A percentile compares a stretch with the other conserved stretches of the same genome.
These are phyloP conservation scores for Jaculus jaculus DNA, from an alignment of 2,113 vertebrate species.

Conservation along the genomic window DNA sequence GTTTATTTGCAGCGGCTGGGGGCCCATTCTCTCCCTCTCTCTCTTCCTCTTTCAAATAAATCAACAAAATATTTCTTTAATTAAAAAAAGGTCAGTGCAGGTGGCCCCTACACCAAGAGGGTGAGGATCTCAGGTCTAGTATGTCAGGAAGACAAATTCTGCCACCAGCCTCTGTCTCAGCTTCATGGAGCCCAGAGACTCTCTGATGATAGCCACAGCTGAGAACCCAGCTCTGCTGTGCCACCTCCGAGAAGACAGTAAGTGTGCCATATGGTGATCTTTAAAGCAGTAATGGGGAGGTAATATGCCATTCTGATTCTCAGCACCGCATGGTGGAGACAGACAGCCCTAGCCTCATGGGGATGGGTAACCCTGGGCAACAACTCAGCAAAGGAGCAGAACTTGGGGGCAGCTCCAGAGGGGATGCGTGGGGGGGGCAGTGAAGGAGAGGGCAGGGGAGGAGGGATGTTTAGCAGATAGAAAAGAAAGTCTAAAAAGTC, in stretches of 20 bases:
- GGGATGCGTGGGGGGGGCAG: rapidly evolving
- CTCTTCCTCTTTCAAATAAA: too few species aligned
- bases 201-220: neutral
- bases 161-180: neutral
- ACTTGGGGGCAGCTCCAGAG: neutral
- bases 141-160: neutral
- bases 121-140: neutral
- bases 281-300: neutral
- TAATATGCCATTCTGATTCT: neutral
- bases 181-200: neutral
- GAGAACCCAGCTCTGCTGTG: neutral
- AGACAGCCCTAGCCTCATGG: neutral
- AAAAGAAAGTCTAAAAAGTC: neutral
- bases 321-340: neutral
- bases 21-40: too few species aligned
- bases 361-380: neutral
- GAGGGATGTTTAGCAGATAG: too few species aligned
- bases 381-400: neutral
- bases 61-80: too few species aligned
- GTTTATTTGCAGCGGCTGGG: too few species aligned
- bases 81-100: neutral
- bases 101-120: neutral
- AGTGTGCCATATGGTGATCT: neutral
- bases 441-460: too few species aligned
- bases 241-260: neutral